Evolutionary conservation across 2,888 invertebrate genomes (phyloP).

Genomic region (Pogonocherus hispidulus): DNA sequence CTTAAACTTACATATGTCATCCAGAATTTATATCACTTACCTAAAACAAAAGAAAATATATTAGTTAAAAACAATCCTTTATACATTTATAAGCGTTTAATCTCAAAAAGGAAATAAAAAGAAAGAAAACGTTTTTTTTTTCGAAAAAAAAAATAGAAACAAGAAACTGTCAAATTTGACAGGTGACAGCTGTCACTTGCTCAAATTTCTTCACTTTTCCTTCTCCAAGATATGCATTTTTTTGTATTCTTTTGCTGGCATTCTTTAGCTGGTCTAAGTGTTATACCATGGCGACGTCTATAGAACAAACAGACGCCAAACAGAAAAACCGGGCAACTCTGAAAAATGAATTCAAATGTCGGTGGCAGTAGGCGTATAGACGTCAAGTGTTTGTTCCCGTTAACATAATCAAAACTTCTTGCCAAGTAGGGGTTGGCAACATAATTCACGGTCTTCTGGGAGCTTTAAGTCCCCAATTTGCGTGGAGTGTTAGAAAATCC

Average conservation of each 20-base stretch:
- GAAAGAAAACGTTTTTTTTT: no score
- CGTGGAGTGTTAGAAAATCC: slow-evolving; percentile 51
- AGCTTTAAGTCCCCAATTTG: slow-evolving; percentile 54
- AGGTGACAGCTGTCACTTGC: no score
- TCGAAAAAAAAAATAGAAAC: no score
- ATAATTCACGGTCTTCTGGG: slow-evolving; percentile 55
- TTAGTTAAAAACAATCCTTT: background rate
- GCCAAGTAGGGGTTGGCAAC: slow-evolving; percentile 50
- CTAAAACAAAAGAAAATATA: slow-evolving; percentile 1
- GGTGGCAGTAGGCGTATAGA: slow-evolving; percentile 48
- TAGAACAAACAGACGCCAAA: background rate
- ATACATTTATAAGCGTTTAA: no score
- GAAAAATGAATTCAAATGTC: slow-evolving; percentile 52
- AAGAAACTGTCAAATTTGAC: no score
- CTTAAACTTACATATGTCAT: no score
- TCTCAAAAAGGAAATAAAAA: no score
- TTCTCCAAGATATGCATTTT: no score
- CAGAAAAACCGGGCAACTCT: slow-evolving; percentile 42
- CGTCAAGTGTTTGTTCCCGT: slow-evolving; percentile 60
- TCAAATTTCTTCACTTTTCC: no score
- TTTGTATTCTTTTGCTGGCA: no score
- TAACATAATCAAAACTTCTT: slow-evolving; percentile 62
- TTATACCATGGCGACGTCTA: slow-evolving; percentile 14
- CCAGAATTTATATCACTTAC: background rate
- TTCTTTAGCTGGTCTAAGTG: no score